Conservation (phyloP, 2,113 vertebrate genomes). For the Perca flavescens region DNA sequence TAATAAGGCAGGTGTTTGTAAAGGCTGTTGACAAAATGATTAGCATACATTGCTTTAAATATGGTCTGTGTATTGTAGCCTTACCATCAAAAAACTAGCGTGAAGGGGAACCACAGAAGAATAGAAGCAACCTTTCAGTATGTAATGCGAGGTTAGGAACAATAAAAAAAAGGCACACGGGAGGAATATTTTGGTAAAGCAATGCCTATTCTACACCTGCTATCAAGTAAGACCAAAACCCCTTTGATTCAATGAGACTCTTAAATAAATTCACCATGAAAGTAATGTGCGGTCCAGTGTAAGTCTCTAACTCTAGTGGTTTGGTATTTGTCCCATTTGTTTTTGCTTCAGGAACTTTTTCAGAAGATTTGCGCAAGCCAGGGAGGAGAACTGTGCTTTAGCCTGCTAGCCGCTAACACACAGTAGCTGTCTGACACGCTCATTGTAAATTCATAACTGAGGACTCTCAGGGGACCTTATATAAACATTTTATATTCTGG, state of each 20-base stretch:
- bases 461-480: background rate
- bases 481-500: background rate
- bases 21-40: background rate
- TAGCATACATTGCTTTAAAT: background rate
- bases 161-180: slow-evolving; percentile 49
- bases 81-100: background rate
- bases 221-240: slow-evolving; percentile 27
- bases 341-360: background rate
- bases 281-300: slow-evolving; percentile 58
- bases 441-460: background rate
- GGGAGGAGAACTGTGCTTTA: slow-evolving; percentile 32
- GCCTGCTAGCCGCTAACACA: slow-evolving; percentile 35
- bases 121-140: background rate
- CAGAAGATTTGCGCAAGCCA: slow-evolving; percentile 22
- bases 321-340: slow-evolving; percentile 6
- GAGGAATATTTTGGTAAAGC: slow-evolving; percentile 32
- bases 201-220: background rate
- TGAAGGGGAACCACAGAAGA: slow-evolving; percentile 1
- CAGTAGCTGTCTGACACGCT: background rate
- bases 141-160: background rate
- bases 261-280: slow-evolving; percentile 37
- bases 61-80: background rate
- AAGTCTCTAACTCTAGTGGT: slow-evolving; percentile 27
- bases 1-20: background rate
- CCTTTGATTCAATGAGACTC: slow-evolving; percentile 22